These are phyloP conservation scores for Agriopis aurantiaria DNA, from an alignment of 2,888 invertebrate species.

Conservation along the genomic window DNA sequence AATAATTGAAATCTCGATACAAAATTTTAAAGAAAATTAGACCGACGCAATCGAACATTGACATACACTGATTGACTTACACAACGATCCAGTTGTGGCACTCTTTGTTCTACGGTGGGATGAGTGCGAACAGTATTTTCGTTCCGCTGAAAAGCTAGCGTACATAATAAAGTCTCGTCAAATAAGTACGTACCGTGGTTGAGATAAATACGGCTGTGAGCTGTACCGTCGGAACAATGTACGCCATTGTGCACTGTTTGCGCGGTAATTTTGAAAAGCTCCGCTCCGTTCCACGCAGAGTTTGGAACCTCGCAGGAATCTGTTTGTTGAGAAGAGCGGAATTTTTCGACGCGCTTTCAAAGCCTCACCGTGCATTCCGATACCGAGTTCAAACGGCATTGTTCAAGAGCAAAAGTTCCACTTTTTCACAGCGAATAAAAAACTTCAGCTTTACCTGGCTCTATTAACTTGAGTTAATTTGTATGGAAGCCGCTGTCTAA, in stretches of 20 bases:
- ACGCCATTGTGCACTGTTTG: slow-evolving; percentile 60
- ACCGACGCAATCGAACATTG: too few relatives aligned
- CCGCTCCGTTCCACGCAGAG: slow-evolving; percentile 36
- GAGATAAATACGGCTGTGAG: slow-evolving; percentile 58
- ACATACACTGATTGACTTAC: slow-evolving; percentile 40
- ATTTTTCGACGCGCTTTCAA: slow-evolving; percentile 33
- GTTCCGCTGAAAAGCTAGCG: slow-evolving; percentile 59
- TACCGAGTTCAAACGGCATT: slow-evolving; percentile 25
- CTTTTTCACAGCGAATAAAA: slow-evolving; percentile 11
- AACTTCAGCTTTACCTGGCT: slow-evolving; percentile 16
- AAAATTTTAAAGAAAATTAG: not conserved
- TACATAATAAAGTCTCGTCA: slow-evolving; percentile 68
- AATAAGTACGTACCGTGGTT: slow-evolving; percentile 57
- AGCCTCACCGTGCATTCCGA: slow-evolving; percentile 23
- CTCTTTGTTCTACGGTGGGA: slow-evolving; percentile 5
- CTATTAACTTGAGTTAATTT: slow-evolving; percentile 32
- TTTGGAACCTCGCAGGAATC: slow-evolving; percentile 44
- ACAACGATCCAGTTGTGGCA: slow-evolving; percentile 34
- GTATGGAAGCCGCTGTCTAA: slow-evolving; percentile 35
- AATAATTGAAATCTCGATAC: not conserved
- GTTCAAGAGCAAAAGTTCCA: slow-evolving; percentile 6
- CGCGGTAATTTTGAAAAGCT: slow-evolving; percentile 61
- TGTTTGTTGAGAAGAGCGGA: slow-evolving; percentile 40
- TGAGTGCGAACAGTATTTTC: slow-evolving; percentile 33
- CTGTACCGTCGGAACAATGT: slow-evolving; percentile 54